Percentiles rank a stretch among this genome's conserved stretches.
phyloP scores from a whole-genome alignment of 2,797 vertebrate species.

The Orestias chungarensis region DNA sequence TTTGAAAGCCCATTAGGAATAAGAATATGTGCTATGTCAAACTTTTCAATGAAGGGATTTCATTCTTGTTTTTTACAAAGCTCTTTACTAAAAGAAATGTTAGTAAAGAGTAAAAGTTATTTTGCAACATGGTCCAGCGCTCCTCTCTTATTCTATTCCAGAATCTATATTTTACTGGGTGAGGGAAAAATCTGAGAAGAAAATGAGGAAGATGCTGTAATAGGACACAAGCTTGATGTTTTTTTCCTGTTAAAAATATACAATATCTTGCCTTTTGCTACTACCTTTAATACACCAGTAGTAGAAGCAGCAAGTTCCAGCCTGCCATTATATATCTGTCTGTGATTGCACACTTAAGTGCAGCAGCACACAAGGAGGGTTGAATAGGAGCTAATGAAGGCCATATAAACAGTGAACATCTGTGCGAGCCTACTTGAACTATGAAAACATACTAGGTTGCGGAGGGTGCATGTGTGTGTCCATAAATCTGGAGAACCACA shows the following conservation, averaged over 20 bases:
- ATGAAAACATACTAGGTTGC: constrained; percentile 56
- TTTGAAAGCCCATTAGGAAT: background rate
- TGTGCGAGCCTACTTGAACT: constrained; percentile 70
- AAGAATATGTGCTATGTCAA: background rate
- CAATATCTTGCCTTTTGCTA: constrained; percentile 60
- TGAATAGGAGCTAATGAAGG: constrained; percentile 65
- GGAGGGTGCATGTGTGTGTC: constrained; percentile 23
- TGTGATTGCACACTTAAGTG: background rate
- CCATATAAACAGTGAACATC: constrained; percentile 68
- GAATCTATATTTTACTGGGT: constrained; percentile 22
- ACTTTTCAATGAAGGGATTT: too few relatives aligned
- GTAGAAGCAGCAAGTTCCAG: constrained; percentile 71
- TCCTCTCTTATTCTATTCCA: constrained; percentile 20
- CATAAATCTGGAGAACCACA: constrained; percentile 45
- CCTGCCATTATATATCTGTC: constrained; percentile 23
- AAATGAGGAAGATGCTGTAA: constrained; percentile 24
- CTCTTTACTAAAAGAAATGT: too few relatives aligned
- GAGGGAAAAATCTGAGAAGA: constrained; percentile 10
- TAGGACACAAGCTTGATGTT: constrained; percentile 15
- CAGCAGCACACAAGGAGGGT: constrained; percentile 52
- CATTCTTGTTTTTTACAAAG: too few relatives aligned
- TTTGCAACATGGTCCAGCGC: constrained; percentile 26
- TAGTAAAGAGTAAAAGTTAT: constrained; percentile 27
- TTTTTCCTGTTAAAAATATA: constrained; percentile 11
- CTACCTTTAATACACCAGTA: constrained; percentile 45